Percentiles rank a stretch among this genome's conserved stretches.
These are phyloP conservation scores for Ceratotherium simum DNA, from an alignment of 2,113 vertebrate genomes.

Conservation along the genomic window DNA sequence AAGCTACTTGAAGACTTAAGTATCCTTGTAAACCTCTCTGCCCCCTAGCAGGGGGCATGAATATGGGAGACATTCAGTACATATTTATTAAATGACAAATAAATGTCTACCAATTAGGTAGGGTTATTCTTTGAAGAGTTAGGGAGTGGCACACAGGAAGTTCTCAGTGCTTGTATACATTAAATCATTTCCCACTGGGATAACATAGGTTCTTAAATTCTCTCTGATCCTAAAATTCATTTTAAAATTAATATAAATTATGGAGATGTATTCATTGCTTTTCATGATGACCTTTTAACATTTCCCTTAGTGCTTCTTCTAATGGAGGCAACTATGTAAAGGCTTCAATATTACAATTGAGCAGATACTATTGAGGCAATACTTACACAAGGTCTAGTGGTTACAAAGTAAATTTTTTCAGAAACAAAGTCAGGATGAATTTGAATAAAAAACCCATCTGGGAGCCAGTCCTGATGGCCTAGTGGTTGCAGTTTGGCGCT, in stretches of 20 bases:
- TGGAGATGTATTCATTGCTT: background rate
- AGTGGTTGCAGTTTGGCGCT: no score
- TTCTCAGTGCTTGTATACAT: background rate
- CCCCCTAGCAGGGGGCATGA: background rate
- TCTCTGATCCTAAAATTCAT: background rate
- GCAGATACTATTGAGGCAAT: background rate
- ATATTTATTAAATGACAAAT: constrained; percentile 42
- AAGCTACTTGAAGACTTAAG: background rate
- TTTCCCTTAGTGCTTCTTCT: background rate
- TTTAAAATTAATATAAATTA: constrained; percentile 34
- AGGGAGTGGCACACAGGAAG: background rate
- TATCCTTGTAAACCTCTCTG: background rate
- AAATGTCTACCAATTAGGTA: background rate
- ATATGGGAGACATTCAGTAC: background rate
- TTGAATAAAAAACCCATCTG: background rate
- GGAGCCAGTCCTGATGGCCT: no score
- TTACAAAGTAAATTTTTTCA: background rate
- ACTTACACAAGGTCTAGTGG: background rate
- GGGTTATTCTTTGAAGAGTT: constrained; percentile 36
- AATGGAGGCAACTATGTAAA: background rate
- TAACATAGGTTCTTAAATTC: constrained; percentile 25
- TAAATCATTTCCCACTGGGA: background rate
- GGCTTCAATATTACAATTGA: background rate
- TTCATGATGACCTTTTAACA: background rate
- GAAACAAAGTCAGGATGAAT: constrained; percentile 54